Evolutionary conservation across 2,888 invertebrate species (phyloP).

Genomic region (Dasysyrphus albostriatus): DNA sequence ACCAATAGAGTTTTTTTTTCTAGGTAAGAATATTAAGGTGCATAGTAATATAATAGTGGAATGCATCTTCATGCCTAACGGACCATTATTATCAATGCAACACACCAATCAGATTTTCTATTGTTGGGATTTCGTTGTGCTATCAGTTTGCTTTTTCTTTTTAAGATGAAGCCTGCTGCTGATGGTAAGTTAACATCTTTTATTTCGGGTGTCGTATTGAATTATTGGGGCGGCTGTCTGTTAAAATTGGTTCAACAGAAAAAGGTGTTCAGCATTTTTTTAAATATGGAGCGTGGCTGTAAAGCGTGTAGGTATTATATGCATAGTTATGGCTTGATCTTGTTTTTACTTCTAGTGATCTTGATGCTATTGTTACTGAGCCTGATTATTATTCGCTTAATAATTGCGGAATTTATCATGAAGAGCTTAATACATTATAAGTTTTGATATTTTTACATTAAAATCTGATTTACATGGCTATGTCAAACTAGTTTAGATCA

Average conservation of each 20-base stretch:
- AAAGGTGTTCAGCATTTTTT: constrained; percentile 22
- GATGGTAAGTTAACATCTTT: not conserved
- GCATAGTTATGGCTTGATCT: too few relatives aligned
- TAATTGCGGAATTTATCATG: too few relatives aligned
- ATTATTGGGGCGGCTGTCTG: constrained; percentile 12
- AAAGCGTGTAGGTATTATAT: too few relatives aligned
- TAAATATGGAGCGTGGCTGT: not conserved
- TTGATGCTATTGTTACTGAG: too few relatives aligned
- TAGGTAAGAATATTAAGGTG: constrained; percentile 8
- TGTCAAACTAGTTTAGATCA: too few relatives aligned
- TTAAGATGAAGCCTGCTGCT: constrained; percentile 14
- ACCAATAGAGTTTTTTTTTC: not conserved
- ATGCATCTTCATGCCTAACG: constrained; percentile 65
- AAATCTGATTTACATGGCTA: too few relatives aligned
- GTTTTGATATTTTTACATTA: too few relatives aligned
- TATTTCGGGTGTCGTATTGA: constrained; percentile 9
- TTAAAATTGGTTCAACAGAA: constrained; percentile 15
- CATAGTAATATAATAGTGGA: constrained; percentile 44
- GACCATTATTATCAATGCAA: constrained; percentile 66
- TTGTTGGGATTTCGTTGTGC: constrained; percentile 38
- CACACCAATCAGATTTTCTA: constrained; percentile 57
- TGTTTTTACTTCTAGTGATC: too few relatives aligned
- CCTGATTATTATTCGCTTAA: too few relatives aligned
- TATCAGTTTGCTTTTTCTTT: constrained; percentile 20
- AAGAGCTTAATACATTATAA: too few relatives aligned